Evolutionary conservation across 1,140 invertebrate species (phyloP), one percentile per base, ranked within the genome.

Genomic region (Plodia interpunctella): DNA sequence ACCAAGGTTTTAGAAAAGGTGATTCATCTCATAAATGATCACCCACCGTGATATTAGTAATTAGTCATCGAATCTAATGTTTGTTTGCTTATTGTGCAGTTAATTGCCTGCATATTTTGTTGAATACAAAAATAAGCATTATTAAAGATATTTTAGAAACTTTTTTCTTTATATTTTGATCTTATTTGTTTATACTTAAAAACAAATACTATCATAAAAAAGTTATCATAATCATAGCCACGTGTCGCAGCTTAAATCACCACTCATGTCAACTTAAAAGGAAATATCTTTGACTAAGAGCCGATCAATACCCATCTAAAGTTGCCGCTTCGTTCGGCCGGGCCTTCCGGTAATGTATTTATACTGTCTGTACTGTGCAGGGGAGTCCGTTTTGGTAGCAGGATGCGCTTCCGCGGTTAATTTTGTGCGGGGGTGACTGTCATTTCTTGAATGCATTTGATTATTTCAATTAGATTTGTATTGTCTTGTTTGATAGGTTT

Each of bases 341-440:
- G 19, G n/a, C 51, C 20, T 25, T 53, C 51, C 51, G 51, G 51
- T 53, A 51, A 25, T 25, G 21, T 53, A 51, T 53, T 53, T n/a
- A 53, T 25, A 53, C 11, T 18, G n/a, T 25, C 51, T 18, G 51
- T 20, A 4, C 51, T 44, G n/a, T n/a, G 15, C 15, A 53, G 51
- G 51, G 51, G 51, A 53, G 19, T 20, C 51, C 21, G 13, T 53
- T 21, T 53, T 25, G n/a, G 19, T 5, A 53, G 53, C 68, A 62
- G 66, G 70, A 72, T 72, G 66, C 55, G 59, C 59, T 66, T 72
- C 66, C 70, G 64, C 55, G 50, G 66, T 32, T 65, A 65, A 59
- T 63, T 66, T 30, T 64, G 61, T 53, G 25, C 57, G 28, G 17
- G 44, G 55, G 32, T 49, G 17, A 52, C 49, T 28, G n/a, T 44